Percentiles rank a stretch among this genome's conserved stretches.
Conservation (phyloP, 2,888 invertebrate species). For the Ormyrus pomaceus region DNA sequence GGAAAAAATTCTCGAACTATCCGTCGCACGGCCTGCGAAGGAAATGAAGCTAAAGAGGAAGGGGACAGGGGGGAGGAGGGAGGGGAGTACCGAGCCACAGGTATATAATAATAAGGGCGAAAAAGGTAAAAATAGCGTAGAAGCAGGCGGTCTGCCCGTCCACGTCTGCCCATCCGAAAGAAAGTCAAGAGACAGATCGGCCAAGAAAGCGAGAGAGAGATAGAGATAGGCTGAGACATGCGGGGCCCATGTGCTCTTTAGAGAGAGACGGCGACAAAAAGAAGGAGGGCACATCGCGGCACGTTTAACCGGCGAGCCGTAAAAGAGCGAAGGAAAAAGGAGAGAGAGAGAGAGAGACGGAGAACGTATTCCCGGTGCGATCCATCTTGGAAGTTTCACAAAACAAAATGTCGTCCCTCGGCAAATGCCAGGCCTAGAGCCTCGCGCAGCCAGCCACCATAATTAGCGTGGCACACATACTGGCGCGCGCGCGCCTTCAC, state of each 20-base stretch:
- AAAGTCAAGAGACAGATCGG: background rate
- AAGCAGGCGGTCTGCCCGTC: background rate
- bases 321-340: conserved; percentile 22
- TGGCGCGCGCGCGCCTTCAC: background rate
- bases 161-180: no score
- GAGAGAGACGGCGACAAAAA: conserved; percentile 2
- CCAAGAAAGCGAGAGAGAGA: conserved; percentile 4
- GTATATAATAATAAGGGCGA: conserved; percentile 26
- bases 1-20: no score
- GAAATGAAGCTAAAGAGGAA: no score
- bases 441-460: conserved; percentile 67
- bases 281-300: background rate
- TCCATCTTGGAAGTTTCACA: conserved; percentile 69
- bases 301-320: background rate
- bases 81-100: conserved; percentile 20
- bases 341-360: no score
- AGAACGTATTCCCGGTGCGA: conserved; percentile 47
- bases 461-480: conserved; percentile 67
- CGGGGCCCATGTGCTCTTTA: background rate
- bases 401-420: conserved; percentile 74
- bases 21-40: no score
- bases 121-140: background rate
- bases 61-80: background rate
- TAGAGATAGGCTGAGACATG: background rate
- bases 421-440: conserved; percentile 50